Evolutionary conservation across 2,888 invertebrate genomes (phyloP).

Genomic region (Cetonia aurata): DNA sequence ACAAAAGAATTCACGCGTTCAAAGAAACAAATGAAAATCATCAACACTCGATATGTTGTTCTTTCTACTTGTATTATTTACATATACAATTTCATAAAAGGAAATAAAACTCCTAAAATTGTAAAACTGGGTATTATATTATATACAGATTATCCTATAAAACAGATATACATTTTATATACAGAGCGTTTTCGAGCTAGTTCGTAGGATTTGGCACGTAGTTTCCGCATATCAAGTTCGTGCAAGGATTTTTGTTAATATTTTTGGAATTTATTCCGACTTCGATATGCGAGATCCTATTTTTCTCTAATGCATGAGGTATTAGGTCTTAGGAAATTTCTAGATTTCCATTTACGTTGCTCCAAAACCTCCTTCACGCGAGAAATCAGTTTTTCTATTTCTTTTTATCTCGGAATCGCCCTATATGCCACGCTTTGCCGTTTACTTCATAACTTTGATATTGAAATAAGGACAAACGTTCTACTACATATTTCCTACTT

Average conservation of each 20-base stretch:
- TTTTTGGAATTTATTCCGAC: no score
- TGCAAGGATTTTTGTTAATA: neutral
- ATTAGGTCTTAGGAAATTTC: no score
- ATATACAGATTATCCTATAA: slow-evolving; percentile 36
- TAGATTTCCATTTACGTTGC: no score
- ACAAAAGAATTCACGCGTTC: slow-evolving; percentile 17
- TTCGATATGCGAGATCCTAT: no score
- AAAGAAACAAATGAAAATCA: slow-evolving; percentile 7
- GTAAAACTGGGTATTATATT: neutral
- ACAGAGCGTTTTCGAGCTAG: slow-evolving; percentile 14
- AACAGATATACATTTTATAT: slow-evolving; percentile 34
- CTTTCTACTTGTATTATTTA: neutral
- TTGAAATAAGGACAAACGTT: no score
- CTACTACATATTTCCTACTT: slow-evolving; percentile 26
- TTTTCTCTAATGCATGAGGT: no score
- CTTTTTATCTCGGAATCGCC: no score
- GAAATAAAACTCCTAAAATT: neutral
- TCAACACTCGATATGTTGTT: neutral
- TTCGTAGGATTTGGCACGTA: neutral
- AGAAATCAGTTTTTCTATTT: no score
- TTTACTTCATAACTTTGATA: no score
- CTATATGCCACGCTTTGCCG: no score
- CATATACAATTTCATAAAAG: neutral
- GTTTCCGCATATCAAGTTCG: neutral
- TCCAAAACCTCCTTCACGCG: no score